Percentiles rank a stretch among this genome's conserved stretches.
Evolutionary conservation across 2,113 vertebrate genomes (phyloP).

Genomic region (Patagioenas fasciata): DNA sequence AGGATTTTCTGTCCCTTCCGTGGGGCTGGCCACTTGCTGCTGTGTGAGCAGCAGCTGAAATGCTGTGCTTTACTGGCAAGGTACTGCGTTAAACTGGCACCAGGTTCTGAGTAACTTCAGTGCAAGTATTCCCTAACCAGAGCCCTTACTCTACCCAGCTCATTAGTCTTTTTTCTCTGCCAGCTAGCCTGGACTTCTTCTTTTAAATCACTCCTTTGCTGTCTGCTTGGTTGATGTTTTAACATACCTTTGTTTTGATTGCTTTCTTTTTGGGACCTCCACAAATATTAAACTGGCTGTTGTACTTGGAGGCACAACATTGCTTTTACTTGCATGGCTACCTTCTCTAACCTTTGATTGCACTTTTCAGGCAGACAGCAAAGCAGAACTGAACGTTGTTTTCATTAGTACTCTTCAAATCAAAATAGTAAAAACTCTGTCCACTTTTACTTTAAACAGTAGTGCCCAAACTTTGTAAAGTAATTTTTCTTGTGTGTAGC

Average conservation of each 20-base stretch:
- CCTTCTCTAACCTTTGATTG: neutral
- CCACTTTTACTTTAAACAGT: neutral
- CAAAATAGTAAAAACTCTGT: neutral
- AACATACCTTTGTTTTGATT: neutral
- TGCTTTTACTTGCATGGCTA: neutral
- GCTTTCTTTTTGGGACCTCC: neutral
- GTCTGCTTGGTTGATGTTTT: neutral
- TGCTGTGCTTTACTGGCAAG: neutral
- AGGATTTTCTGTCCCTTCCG: neutral
- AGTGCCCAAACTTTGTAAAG: neutral
- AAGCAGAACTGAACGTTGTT: neutral
- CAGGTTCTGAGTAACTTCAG: neutral
- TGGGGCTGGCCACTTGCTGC: rapidly evolving
- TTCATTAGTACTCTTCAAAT: neutral
- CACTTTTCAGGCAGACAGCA: neutral
- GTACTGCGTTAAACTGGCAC: neutral
- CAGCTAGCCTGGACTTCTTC: neutral
- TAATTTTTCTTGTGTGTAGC: neutral
- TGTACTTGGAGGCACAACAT: neutral
- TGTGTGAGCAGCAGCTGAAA: neutral
- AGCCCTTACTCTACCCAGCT: neutral
- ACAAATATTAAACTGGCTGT: neutral
- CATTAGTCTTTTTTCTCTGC: neutral
- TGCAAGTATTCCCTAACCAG: neutral
- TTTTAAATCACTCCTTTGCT: neutral